Conservation (phyloP, 2,888 invertebrate species). For the Orchesella flavescens region DNA sequence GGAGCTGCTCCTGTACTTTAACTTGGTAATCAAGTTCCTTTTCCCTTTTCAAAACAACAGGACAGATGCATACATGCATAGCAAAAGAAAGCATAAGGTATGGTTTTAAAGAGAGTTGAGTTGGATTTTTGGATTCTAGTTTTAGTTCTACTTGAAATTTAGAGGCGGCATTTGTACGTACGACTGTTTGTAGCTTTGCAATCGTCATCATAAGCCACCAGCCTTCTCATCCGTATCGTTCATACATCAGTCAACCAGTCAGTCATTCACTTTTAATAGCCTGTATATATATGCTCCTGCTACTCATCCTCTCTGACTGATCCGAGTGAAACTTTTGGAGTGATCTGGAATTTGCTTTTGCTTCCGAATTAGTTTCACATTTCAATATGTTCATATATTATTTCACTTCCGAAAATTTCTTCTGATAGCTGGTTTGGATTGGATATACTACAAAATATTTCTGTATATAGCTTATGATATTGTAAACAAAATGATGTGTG, state of each 20-base stretch:
- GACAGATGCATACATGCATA: constrained; percentile 13
- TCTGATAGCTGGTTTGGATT: constrained; percentile 3
- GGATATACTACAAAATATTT: constrained; percentile 3
- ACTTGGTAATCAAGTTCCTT: not conserved
- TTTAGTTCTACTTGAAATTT: not conserved
- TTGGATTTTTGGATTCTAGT: not conserved
- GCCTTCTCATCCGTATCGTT: constrained; percentile 48
- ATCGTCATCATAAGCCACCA: constrained; percentile 24
- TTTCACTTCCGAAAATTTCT: constrained; percentile 1
- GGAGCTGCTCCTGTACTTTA: not conserved
- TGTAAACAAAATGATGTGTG: not conserved
- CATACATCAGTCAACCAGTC: constrained; percentile 60
- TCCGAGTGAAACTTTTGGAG: not conserved
- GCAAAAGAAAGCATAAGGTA: not conserved
- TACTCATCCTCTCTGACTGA: constrained; percentile 17
- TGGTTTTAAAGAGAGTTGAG: not conserved
- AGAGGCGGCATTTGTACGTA: not conserved
- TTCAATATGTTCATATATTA: constrained; percentile 6
- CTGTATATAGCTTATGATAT: not conserved
- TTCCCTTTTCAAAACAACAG: constrained; percentile 8
- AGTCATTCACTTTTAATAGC: constrained; percentile 57
- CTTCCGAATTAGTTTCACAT: constrained; percentile 54
- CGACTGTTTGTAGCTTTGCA: not conserved
- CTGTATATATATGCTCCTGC: too few relatives aligned
- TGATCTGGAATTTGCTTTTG: constrained; percentile 23